A percentile compares a stretch with the other conserved stretches of the same genome.
These are phyloP conservation scores for Ophioninae sp. DNA, from an alignment of 2,888 invertebrate species.

Conservation along the genomic window DNA sequence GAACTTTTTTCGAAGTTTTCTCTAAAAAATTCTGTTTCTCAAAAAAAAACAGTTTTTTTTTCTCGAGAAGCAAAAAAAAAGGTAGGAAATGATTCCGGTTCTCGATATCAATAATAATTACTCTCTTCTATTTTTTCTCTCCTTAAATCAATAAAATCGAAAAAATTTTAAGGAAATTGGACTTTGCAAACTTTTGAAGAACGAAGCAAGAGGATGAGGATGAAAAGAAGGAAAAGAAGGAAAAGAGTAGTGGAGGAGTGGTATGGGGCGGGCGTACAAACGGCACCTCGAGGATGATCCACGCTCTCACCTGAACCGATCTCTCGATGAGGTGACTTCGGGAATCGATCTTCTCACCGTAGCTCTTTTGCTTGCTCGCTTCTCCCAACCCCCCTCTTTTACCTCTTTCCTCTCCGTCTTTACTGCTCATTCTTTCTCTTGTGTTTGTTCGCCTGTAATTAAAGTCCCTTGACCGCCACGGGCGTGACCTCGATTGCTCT, in stretches of 20 bases:
- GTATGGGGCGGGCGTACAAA: constrained; percentile 28
- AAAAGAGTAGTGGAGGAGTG: constrained; percentile 30
- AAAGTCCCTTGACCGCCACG: constrained; percentile 67
- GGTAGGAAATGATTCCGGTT: no score
- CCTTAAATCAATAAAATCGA: neutral
- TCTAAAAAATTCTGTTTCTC: no score
- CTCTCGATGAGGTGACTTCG: constrained; percentile 59
- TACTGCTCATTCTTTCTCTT: constrained; percentile 44
- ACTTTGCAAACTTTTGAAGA: neutral
- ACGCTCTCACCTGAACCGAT: constrained; percentile 50
- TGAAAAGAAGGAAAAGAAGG: neutral
- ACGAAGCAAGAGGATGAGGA: no score
- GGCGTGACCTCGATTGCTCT: constrained; percentile 69
- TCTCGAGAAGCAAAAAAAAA: neutral
- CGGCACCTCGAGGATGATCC: constrained; percentile 47
- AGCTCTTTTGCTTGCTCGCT: constrained; percentile 61
- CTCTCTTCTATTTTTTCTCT: no score
- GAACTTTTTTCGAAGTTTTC: no score
- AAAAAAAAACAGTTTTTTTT: no score
- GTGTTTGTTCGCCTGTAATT: constrained; percentile 72
- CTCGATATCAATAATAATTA: no score
- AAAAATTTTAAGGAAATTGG: neutral
- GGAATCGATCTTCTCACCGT: constrained; percentile 73
- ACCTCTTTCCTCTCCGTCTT: constrained; percentile 43
- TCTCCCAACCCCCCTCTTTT: constrained; percentile 39